Evolutionary conservation across 2,113 vertebrate genomes (phyloP), one percentile per base, ranked within the genome.

Genomic region (Carassius gibelio): DNA sequence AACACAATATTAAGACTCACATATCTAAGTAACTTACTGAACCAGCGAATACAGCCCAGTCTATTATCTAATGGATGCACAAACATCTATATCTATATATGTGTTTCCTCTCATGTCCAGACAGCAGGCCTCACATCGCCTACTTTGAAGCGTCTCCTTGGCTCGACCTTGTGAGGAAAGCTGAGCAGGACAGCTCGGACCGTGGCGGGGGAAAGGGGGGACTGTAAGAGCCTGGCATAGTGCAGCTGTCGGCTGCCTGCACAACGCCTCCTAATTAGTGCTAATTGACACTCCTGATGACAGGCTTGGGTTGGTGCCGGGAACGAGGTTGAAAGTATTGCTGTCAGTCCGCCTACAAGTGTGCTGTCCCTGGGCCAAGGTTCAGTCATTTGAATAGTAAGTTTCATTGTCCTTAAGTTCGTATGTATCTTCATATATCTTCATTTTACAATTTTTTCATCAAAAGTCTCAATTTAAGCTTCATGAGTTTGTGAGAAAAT

Each of bases 201-300:
- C 5, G 10, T 42, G 57, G 75, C 19, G 34, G 75, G 80, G 61
- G 38, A 81, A 81, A 11, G 21, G 21, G 23, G 21, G 64, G 81
- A 55, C 81, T 71, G 87, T 4, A 17, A 83, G 87, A 68, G 45
- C 81, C 88, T 91, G 90, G 87, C 87, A 90, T 42, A 45, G 80
- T 88, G 78, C 69, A 86, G 71, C 88, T 91, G 88, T 84, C 30
- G 14, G 83, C 26, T 76, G 89, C 88, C 84, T 84, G 7, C 52
- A 88, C 88, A 88, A 81, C 62, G 75, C 87, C 84, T 90, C 88
- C 90, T 91, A 90, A 93, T 93, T 88, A 89, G 85, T 66, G 55
- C 86, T 93, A 93, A 93, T 92, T 93, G 93, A 90, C 90, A 90
- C 88, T 75, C 84, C 52, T 89, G 90, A 88, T 85, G 90, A 91